A percentile compares a stretch with the other conserved stretches of the same genome.
phyloP scores from a whole-genome alignment of 2,888 invertebrate species.

The Abscondita cerata region DNA sequence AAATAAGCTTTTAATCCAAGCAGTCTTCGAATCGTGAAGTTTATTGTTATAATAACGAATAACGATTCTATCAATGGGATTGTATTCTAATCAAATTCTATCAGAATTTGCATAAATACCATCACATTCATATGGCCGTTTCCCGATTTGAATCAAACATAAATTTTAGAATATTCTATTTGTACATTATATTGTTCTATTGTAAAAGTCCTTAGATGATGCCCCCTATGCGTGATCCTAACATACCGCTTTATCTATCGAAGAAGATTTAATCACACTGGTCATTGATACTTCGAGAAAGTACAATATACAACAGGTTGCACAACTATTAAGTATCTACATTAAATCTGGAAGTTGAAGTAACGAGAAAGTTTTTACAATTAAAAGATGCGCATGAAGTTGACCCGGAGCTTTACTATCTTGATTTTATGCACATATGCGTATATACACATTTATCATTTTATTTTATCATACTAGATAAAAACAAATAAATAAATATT shows the following conservation, averaged over 20 bases:
- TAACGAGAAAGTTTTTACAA: too few species aligned
- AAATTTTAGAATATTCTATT: constrained; percentile 42
- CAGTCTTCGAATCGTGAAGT: background rate
- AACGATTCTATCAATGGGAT: constrained; percentile 2
- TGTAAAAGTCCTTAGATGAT: constrained; percentile 42
- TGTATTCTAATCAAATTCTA: constrained; percentile 20
- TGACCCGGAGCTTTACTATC: too few species aligned
- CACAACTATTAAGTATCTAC: constrained; percentile 21
- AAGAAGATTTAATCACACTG: constrained; percentile 32
- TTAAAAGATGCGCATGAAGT: too few species aligned
- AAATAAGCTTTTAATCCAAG: constrained; percentile 12
- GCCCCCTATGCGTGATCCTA: constrained; percentile 43
- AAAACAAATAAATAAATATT: too few species aligned
- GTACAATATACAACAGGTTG: constrained; percentile 28
- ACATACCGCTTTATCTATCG: constrained; percentile 40
- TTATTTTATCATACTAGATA: too few species aligned
- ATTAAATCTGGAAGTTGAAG: too few species aligned
- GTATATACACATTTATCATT: too few species aligned
- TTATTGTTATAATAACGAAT: too few species aligned
- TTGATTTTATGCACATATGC: too few species aligned
- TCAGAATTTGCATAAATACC: constrained; percentile 31
- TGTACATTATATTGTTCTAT: constrained; percentile 45
- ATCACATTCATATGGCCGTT: constrained; percentile 32
- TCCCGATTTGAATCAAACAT: constrained; percentile 34
- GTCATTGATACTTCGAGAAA: constrained; percentile 31